Evolutionary conservation across 2,888 invertebrate species (phyloP), one percentile per base, ranked within the genome.

Genomic region (Brassicogethes aeneus): DNA sequence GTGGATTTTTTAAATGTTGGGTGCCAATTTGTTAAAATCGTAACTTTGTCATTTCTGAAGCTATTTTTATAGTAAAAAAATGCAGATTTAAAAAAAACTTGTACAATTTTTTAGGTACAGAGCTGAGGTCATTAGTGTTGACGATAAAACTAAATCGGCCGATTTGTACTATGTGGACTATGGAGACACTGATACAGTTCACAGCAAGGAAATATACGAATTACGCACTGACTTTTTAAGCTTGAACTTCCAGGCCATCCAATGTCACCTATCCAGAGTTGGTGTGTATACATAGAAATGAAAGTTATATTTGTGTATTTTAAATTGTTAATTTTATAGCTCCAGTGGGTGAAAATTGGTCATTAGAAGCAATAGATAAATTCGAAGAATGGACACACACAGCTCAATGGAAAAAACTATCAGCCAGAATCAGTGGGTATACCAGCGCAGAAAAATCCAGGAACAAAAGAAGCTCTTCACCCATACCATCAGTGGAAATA

Each of bases 141-240:
- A 74, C 16, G 79, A 80, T 56, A 76, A 76, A 54, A 75, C 80
- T 46, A 70, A 73, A 57, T 73, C 76, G 12, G 79, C 82, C 0
- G 79, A 81, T 55, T 74, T 92, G 16, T 87, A 85, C 63, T 92
- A 80, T 66, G 76, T 92, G 39, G 93, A 94, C 70, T 93, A 89
- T 65, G 93, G 93, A 0, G 90, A 93, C 66, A 79, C 78, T 44
- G 84, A 85, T 54, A 75, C 76, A 55, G 73, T 86, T 2, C 69
- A 75, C 1, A 74, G 76, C 2, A 72, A 75, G 38, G 77, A 85
- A 45, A 67, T 91, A 8, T 81, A 78, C 50, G 83, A 85, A 54
- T 69, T 91, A 44, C 74, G 85, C 31, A 82, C 86, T 1, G 85
- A 90, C 60, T 77, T 86, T 58, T 65, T 87, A 36, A 70, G 77